A percentile compares a stretch with the other conserved stretches of the same genome.
Conservation (phyloP, 2,113 vertebrate genomes). For the Stigmatopora argus region DNA sequence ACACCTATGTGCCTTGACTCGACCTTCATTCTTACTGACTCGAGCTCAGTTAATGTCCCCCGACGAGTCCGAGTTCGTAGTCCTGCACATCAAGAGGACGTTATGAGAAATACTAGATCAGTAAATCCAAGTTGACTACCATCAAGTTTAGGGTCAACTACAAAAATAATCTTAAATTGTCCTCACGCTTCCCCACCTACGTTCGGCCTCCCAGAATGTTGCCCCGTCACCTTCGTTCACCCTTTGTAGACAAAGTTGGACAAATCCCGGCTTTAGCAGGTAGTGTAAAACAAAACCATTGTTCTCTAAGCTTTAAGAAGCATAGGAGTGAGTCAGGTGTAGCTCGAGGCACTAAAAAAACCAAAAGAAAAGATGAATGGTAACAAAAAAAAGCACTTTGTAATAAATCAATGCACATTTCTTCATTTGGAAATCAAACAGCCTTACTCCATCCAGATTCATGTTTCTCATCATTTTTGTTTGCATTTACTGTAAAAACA, state of each 20-base stretch:
- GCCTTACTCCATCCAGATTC: slow-evolving; percentile 47
- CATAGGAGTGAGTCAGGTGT: slow-evolving; percentile 27
- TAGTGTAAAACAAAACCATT: slow-evolving; percentile 18
- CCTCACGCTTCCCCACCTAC: too few relatives aligned
- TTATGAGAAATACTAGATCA: too few relatives aligned
- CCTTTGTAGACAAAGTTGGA: not conserved
- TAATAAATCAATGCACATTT: slow-evolving; percentile 61
- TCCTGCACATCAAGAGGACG: too few relatives aligned
- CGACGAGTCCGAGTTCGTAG: not conserved
- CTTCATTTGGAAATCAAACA: slow-evolving; percentile 30
- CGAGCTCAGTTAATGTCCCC: not conserved
- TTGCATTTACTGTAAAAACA: not conserved
- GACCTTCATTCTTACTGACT: not conserved
- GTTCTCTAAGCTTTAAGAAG: slow-evolving; percentile 62
- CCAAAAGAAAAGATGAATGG: slow-evolving; percentile 67
- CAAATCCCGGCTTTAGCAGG: not conserved
- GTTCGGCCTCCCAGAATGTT: not conserved
- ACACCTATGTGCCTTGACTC: slow-evolving; percentile 45
- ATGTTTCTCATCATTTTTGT: not conserved
- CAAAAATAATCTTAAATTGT: too few relatives aligned
- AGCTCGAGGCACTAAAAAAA: slow-evolving; percentile 63
- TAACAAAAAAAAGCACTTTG: slow-evolving; percentile 68
- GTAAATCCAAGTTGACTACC: too few relatives aligned
- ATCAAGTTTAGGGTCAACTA: too few relatives aligned
- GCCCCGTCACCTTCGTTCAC: not conserved